Evolutionary conservation across 2,113 vertebrate genomes (phyloP).

Genomic region (Turdus rufiventris): DNA sequence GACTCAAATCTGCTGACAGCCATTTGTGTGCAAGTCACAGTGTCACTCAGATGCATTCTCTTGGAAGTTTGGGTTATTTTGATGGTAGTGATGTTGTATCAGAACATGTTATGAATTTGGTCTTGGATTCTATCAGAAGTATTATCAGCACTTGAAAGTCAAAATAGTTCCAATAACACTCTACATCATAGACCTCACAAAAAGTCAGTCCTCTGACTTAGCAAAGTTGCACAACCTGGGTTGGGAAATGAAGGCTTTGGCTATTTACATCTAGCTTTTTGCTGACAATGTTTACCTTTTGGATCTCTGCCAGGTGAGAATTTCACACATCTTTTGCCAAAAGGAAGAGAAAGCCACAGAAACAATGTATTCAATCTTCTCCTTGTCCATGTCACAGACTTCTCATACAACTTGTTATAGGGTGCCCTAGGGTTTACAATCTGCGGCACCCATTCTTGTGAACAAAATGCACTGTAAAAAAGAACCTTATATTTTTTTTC

Average conservation of each 20-base stretch:
- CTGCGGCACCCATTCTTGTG: not conserved
- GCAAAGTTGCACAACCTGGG: not conserved
- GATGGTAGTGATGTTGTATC: not conserved
- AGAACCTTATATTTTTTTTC: not conserved
- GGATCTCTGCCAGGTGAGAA: not conserved
- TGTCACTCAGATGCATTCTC: not conserved
- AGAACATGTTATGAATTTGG: not conserved
- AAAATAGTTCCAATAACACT: not conserved
- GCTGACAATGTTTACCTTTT: not conserved
- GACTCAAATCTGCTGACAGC: not conserved
- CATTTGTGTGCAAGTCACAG: not conserved
- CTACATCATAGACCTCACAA: not conserved
- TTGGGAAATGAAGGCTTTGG: not conserved
- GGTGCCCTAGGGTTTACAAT: not conserved
- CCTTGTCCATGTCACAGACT: not conserved
- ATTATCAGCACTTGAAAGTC: not conserved
- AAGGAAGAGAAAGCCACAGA: not conserved
- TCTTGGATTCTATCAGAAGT: not conserved
- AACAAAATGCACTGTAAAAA: not conserved
- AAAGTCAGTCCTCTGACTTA: not conserved
- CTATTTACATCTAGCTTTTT: not conserved
- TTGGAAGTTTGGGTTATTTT: conserved; percentile 7
- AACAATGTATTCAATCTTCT: not conserved
- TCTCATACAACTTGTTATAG: fast-evolving
- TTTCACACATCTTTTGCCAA: not conserved